Conservation (phyloP, 2,113 vertebrate species). For the Glareola pratincola region DNA sequence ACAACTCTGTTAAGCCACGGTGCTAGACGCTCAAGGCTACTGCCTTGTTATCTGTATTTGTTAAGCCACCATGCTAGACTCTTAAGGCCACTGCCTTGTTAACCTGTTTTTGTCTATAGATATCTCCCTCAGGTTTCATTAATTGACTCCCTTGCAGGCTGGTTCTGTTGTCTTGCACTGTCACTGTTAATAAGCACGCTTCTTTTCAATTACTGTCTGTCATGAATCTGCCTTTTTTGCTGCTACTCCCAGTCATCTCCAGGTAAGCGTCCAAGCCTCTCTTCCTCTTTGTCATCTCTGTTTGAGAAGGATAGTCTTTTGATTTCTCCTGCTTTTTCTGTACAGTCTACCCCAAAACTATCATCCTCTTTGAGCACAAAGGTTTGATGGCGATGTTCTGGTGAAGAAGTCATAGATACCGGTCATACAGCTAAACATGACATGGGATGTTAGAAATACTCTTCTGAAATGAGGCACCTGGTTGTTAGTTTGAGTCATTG, state of each 20-base stretch:
- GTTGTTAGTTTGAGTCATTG: not conserved
- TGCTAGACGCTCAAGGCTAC: not conserved
- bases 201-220: not conserved
- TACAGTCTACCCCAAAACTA: not conserved
- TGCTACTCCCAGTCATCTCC: not conserved
- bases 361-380: not conserved
- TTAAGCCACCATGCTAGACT: not conserved
- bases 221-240: not conserved
- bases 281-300: not conserved
- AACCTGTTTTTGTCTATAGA: conserved; percentile 1
- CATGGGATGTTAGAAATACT: not conserved
- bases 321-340: not conserved
- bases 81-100: not conserved
- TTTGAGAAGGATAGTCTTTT: not conserved
- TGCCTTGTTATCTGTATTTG: not conserved
- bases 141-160: not conserved
- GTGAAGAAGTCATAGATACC: not conserved
- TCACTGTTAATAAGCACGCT: not conserved
- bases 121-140: conserved; percentile 24
- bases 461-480: not conserved
- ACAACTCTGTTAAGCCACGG: not conserved
- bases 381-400: not conserved
- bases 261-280: not conserved
- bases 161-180: not conserved
- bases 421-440: not conserved